Conservation (phyloP, 1,140 invertebrate species). For the Streblospio benedicti region DNA sequence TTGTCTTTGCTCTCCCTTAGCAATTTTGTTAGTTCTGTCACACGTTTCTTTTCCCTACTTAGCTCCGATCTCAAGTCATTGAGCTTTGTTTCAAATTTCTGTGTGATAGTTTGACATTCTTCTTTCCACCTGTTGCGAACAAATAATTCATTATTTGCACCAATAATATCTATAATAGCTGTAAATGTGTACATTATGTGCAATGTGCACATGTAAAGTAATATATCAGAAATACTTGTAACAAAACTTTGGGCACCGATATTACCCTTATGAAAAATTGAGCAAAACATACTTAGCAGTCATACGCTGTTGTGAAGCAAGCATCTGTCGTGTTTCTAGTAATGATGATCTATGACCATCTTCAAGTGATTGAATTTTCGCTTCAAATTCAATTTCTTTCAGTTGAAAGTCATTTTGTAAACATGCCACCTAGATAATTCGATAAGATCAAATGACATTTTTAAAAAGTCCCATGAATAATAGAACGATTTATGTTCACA, state of each 20-base stretch:
- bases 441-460: constrained; percentile 4
- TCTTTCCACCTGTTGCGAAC: constrained; percentile 41
- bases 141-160: background rate
- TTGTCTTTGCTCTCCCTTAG: constrained; percentile 39
- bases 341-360: constrained; percentile 35
- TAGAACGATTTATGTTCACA: too few species aligned
- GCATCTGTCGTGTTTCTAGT: constrained; percentile 34
- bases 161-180: too few species aligned
- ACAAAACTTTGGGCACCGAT: too few species aligned
- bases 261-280: too few species aligned
- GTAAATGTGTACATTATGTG: too few species aligned
- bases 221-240: too few species aligned
- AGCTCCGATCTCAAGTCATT: constrained; percentile 31
- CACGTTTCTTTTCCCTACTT: constrained; percentile 30
- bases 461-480: too few species aligned
- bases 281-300: constrained; percentile 32
- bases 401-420: constrained; percentile 34
- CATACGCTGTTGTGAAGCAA: constrained; percentile 42
- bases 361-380: constrained; percentile 37
- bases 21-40: constrained; percentile 34
- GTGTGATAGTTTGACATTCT: constrained; percentile 38
- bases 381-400: constrained; percentile 35
- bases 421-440: constrained; percentile 35
- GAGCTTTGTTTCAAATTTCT: constrained; percentile 39
- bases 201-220: too few species aligned